Percentiles rank a stretch among this genome's conserved stretches.
phyloP scores from a whole-genome alignment of 2,113 vertebrate genomes.

The Equus quagga region DNA sequence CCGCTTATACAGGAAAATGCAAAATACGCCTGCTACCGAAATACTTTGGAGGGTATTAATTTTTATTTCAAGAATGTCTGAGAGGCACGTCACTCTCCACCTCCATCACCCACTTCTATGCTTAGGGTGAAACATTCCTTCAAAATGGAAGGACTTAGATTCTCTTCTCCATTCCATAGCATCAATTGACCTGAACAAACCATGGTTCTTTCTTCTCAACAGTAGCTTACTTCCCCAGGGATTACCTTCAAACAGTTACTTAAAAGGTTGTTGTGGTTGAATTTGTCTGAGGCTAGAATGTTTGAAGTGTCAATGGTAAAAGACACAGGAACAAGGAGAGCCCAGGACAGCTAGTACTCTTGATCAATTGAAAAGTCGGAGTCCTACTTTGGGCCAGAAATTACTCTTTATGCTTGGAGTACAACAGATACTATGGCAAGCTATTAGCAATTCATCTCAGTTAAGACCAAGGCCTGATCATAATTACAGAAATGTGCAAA shows the following conservation, averaged over 20 bases:
- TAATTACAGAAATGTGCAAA: background rate
- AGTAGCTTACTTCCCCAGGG: background rate
- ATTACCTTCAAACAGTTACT: background rate
- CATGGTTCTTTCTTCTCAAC: background rate
- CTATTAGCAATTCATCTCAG: background rate
- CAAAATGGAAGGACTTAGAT: background rate
- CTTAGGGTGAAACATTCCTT: background rate
- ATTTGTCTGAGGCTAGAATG: background rate
- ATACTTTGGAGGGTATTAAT: background rate
- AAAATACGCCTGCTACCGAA: background rate
- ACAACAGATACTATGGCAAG: background rate
- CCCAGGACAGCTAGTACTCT: background rate
- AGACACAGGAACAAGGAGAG: background rate
- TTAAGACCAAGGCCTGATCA: background rate
- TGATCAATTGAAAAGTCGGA: background rate
- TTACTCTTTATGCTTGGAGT: background rate
- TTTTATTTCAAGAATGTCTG: background rate
- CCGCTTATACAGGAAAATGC: background rate
- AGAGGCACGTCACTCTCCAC: background rate
- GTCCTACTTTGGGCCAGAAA: background rate
- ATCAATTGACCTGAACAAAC: background rate
- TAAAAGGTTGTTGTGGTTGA: background rate
- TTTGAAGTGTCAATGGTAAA: background rate
- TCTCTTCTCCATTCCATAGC: conserved; percentile 2
- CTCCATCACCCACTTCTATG: background rate